Conservation (phyloP, 2,888 invertebrate genomes). For the Diarsia mendica region DNA sequence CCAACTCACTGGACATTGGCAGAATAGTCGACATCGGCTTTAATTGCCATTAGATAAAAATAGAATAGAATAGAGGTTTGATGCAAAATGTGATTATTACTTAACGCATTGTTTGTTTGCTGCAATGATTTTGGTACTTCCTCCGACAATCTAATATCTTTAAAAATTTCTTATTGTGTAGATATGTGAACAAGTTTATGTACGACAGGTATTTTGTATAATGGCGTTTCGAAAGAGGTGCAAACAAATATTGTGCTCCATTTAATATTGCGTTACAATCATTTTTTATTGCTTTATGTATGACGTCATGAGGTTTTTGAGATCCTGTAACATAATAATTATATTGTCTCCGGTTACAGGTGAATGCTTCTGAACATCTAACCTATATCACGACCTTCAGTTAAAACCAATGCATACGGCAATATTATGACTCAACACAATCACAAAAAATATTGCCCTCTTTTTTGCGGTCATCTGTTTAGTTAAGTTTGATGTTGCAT, state of each 20-base stretch:
- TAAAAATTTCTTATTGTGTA: conserved; percentile 8
- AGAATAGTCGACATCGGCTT: too few species aligned
- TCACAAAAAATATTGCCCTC: conserved; percentile 12
- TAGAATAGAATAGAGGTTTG: too few species aligned
- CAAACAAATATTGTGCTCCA: conserved; percentile 12
- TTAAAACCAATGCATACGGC: background rate
- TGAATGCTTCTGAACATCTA: conserved; percentile 36
- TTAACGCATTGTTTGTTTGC: conserved; percentile 19
- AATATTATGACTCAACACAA: conserved; percentile 15
- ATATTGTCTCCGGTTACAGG: conserved; percentile 15
- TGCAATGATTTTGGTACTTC: conserved; percentile 5
- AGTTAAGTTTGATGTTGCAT: background rate
- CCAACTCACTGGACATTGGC: too few species aligned
- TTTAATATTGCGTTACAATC: conserved; percentile 16
- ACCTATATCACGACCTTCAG: conserved; percentile 37
- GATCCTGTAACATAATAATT: conserved; percentile 16
- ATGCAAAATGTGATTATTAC: conserved; percentile 31
- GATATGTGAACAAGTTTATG: conserved; percentile 22
- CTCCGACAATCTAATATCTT: conserved; percentile 1
- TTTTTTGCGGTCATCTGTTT: background rate
- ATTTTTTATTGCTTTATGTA: conserved; percentile 16
- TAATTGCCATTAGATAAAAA: too few species aligned
- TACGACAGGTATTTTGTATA: conserved; percentile 1
- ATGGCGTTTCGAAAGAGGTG: conserved; percentile 20
- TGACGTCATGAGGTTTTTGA: conserved; percentile 1